These are phyloP conservation scores for Sminthopsis crassicaudata DNA, from an alignment of 2,113 vertebrate species.

Conservation along the genomic window DNA sequence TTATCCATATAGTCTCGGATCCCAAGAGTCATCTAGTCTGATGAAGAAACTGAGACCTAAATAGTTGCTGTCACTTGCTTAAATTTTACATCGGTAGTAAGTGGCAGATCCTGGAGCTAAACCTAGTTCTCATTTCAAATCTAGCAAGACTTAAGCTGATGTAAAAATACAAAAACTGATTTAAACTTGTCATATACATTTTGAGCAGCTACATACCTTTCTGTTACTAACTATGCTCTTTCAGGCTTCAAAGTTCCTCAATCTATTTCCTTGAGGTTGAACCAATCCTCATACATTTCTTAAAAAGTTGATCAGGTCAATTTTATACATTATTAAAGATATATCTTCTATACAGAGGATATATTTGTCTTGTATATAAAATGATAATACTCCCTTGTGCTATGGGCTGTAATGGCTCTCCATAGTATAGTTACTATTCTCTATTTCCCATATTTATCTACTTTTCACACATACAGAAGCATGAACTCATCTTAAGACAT, in stretches of 20 bases:
- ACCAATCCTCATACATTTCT: not conserved
- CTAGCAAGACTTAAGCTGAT: not conserved
- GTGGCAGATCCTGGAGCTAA: not conserved
- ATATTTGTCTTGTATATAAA: not conserved
- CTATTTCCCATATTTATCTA: not conserved
- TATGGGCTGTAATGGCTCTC: not conserved
- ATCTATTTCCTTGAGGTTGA: not conserved
- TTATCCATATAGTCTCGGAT: not conserved
- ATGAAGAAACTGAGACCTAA: not conserved
- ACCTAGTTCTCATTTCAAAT: not conserved
- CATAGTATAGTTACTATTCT: not conserved
- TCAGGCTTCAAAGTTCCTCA: not conserved
- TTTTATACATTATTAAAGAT: slow-evolving; percentile 1
- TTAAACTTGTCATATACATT: not conserved
- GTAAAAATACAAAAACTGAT: not conserved
- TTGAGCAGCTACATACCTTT: not conserved
- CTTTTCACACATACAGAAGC: not conserved
- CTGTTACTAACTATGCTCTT: slow-evolving; percentile 6
- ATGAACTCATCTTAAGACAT: not conserved
- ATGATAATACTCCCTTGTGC: not conserved
- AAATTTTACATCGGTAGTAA: not conserved
- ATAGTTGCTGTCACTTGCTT: not conserved
- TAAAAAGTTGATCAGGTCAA: not conserved
- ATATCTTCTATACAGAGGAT: not conserved
- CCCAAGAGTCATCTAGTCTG: not conserved